Percentiles rank a stretch among this genome's conserved stretches.
Evolutionary conservation across 1,140 invertebrate species (phyloP).

Genomic region (Apis cerana): DNA sequence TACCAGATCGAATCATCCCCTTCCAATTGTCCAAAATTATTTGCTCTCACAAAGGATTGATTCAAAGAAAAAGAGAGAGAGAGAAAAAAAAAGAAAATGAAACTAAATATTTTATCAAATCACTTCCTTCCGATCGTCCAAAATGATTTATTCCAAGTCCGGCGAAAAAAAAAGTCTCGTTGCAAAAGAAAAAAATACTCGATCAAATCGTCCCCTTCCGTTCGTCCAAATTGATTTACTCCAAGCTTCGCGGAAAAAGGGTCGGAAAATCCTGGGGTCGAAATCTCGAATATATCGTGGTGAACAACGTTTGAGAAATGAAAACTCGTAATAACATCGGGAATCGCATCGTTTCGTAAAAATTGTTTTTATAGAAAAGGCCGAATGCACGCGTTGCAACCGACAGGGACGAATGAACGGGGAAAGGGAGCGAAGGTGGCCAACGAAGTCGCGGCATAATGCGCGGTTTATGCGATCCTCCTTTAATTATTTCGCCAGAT

Average conservation of each 20-base stretch:
- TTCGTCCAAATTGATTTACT: not conserved
- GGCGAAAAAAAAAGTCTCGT: too few species aligned
- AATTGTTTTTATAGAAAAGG: slow-evolving; percentile 44
- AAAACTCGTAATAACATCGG: slow-evolving; percentile 3
- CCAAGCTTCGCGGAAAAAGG: not conserved
- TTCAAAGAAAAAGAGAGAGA: too few species aligned
- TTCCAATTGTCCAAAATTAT: too few species aligned
- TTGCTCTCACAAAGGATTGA: too few species aligned
- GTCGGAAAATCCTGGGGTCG: not conserved
- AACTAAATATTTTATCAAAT: too few species aligned
- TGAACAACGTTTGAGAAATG: slow-evolving; percentile 1
- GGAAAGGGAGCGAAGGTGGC: slow-evolving; percentile 5
- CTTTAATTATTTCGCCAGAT: slow-evolving; percentile 53
- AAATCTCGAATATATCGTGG: too few species aligned
- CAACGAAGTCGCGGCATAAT: slow-evolving; percentile 44
- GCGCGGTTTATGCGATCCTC: slow-evolving; percentile 50
- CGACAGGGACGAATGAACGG: slow-evolving; percentile 45
- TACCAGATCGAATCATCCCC: too few species aligned
- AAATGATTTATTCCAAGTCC: too few species aligned
- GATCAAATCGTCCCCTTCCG: too few species aligned
- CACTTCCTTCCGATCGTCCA: too few species aligned
- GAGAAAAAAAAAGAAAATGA: too few species aligned
- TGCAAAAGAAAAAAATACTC: too few species aligned
- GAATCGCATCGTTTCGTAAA: slow-evolving; percentile 19
- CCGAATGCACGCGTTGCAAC: slow-evolving; percentile 37